Base-by-base conservation (phyloP, 2,888 invertebrate genomes). In the Octonoba sinensis region DNA sequence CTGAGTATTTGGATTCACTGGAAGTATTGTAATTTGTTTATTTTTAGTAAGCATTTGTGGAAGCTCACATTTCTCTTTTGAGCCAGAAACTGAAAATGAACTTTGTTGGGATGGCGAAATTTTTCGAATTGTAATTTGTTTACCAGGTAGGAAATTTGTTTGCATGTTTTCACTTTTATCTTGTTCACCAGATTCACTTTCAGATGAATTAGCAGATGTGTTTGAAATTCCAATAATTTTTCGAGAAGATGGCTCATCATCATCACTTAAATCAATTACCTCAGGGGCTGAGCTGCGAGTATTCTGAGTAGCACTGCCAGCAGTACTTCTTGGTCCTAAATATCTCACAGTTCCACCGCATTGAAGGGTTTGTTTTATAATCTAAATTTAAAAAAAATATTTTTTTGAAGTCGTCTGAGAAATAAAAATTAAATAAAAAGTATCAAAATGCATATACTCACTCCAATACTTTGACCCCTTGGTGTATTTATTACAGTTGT, bases 221-320 rank as follows among this genome's bases (percentile, higher is more conserved):
- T 75, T 82, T 74, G 81, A 81, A 49, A 69, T 46, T 15, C 36
- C 36, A 60, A 57, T 60, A 67, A 49, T 67, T 71, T 70, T 82
- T n/a, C 70, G 36, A 70, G 71, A 12, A 18, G 65, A 70, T 12
- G 82, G 82, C n/a, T 84, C 84, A 46, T 83, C 83, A 51, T 84
- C 84, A 82, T 84, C 84, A 83, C 84, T 84, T 57, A 84, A 67
- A 60, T 84, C 83, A 47, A 84, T 83, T 13, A 84, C 82, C 65
- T 84, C 84, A 69, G 84, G 84, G 22, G 82, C 74, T 44, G 83
- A 77, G 22, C 74, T 51, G 13, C 82, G 66, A 3, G 59, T 18
- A 59, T 67, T 84, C 22, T 81, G 81, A 20, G 74, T 46, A 15
- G 75, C 49, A 71, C 75, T 84, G 27, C 72, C 60, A 57, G 78